Conservation (phyloP, 2,797 vertebrate genomes). For the Hafferia zeledoni region DNA sequence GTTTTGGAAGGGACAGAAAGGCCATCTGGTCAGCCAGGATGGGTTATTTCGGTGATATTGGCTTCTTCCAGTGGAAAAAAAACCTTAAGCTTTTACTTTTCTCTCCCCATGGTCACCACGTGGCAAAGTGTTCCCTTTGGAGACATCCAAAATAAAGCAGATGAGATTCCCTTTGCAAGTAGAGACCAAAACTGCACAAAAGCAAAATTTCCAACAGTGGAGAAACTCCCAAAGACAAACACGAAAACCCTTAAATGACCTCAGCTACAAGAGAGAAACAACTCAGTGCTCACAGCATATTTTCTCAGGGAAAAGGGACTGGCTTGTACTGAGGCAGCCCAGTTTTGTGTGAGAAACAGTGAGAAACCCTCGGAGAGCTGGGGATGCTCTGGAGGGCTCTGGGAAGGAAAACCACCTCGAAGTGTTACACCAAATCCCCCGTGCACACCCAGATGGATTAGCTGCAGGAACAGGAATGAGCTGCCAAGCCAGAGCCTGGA, state of each 20-base stretch:
- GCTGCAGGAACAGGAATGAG: not conserved
- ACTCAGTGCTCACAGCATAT: not conserved
- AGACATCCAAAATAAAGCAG: not conserved
- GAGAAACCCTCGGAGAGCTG: accelerated
- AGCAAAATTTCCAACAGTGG: not conserved
- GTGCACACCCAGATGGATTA: not conserved
- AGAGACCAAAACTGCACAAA: not conserved
- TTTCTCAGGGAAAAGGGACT: not conserved
- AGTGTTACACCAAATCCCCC: not conserved
- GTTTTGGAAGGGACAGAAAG: not conserved
- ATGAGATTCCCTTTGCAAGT: not conserved
- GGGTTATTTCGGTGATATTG: not conserved
- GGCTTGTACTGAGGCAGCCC: not conserved
- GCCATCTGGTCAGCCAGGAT: not conserved
- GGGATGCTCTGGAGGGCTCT: not conserved
- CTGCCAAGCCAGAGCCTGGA: not conserved
- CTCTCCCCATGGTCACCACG: accelerated
- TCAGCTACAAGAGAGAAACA: not conserved
- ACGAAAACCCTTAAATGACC: not conserved
- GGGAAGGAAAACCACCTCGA: not conserved
- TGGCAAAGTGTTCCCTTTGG: not conserved
- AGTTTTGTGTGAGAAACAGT: not conserved
- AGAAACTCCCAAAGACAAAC: not conserved
- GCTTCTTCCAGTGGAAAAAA: not conserved
- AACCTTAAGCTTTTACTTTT: not conserved